A percentile compares a stretch with the other conserved stretches of the same genome.
Evolutionary conservation across 2,113 vertebrate genomes (phyloP).

Genomic region (Phylloscopus trochilus): DNA sequence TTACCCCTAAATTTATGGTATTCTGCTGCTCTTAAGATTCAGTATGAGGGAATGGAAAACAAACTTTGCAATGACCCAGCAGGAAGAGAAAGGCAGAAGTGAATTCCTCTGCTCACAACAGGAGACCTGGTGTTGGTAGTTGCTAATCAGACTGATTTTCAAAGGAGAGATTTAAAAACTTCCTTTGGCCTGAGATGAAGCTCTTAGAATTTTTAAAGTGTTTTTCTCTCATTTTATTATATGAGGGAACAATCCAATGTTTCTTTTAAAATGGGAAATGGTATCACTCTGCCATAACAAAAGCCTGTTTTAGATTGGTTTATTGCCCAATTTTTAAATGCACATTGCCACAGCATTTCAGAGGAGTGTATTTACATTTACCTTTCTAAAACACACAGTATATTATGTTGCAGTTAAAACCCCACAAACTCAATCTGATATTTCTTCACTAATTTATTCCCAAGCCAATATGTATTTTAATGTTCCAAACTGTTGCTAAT

Average conservation of each 20-base stretch:
- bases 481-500: constrained; percentile 55
- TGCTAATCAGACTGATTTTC: constrained; percentile 44
- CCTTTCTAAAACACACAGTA: constrained; percentile 56
- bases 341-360: not conserved
- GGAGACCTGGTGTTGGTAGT: constrained; percentile 40
- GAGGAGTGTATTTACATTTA: constrained; percentile 48
- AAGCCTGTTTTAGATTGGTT: constrained; percentile 12
- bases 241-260: not conserved
- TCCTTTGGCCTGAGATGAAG: constrained; percentile 43
- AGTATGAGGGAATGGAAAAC: constrained; percentile 44
- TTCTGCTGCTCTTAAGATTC: constrained; percentile 11
- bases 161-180: constrained; percentile 56
- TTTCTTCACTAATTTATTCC: constrained; percentile 62
- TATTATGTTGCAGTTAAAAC: constrained; percentile 63
- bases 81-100: constrained; percentile 25
- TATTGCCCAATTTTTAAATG: constrained; percentile 8
- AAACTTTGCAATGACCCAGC: constrained; percentile 48
- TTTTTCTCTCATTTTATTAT: constrained; percentile 21
- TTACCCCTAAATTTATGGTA: constrained; percentile 30
- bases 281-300: constrained; percentile 17
- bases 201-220: not conserved
- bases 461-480: constrained; percentile 62
- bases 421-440: constrained; percentile 55
- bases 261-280: constrained; percentile 42
- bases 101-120: constrained; percentile 15